Conservation (phyloP, 2,113 vertebrate species). For the Hyla sarda region DNA sequence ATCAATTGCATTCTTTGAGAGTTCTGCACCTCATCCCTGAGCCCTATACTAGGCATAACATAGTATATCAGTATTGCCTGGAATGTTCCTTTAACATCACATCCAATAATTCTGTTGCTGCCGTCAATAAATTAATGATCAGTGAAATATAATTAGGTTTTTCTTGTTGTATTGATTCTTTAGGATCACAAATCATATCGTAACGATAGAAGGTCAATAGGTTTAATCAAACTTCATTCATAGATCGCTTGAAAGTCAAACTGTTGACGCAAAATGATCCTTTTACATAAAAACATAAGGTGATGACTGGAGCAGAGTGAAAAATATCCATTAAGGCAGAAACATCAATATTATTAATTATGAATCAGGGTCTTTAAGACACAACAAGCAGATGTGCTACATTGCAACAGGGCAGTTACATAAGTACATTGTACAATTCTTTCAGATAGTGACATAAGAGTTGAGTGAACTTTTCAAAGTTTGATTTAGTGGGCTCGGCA, state of each 20-base stretch:
- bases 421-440: neutral
- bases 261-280: neutral
- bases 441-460: neutral
- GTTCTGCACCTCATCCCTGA: neutral
- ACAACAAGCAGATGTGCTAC: neutral
- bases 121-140: neutral
- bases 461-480: no score
- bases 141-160: neutral
- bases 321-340: slow-evolving; percentile 14
- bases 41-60: neutral
- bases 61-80: neutral
- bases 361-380: slow-evolving; percentile 10
- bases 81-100: neutral
- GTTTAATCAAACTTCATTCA: neutral
- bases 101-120: neutral
- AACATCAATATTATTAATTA: slow-evolving; percentile 46
- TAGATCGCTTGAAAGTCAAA: neutral
- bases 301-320: neutral
- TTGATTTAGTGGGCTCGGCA: no score
- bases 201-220: neutral
- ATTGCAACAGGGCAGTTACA: neutral
- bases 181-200: slow-evolving; percentile 10
- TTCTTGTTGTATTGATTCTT: neutral
- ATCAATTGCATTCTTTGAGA: neutral
- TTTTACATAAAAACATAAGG: neutral